These are phyloP conservation scores for Caerostris darwini DNA, from an alignment of 1,140 invertebrate genomes.

Conservation along the genomic window DNA sequence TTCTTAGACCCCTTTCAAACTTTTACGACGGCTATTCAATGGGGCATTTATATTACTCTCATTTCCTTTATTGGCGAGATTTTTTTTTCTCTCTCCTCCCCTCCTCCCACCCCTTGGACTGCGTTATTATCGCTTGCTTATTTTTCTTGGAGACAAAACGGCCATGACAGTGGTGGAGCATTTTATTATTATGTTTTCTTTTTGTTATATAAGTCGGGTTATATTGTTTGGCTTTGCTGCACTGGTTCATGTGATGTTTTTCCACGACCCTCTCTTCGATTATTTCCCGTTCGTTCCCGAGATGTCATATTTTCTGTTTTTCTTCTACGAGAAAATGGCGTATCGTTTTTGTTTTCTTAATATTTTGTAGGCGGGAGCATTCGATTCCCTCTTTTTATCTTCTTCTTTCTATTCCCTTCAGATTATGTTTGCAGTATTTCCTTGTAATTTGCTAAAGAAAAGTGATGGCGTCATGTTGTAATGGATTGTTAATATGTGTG, in stretches of 20 bases:
- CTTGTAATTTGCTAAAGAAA: too few relatives aligned
- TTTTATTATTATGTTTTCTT: conserved; percentile 2
- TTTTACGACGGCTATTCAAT: conserved; percentile 57
- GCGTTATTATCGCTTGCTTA: conserved; percentile 27
- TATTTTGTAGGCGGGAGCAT: too few relatives aligned
- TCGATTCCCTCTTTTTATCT: too few relatives aligned
- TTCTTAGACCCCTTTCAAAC: conserved; percentile 49
- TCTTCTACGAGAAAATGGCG: neutral
- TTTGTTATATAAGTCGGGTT: neutral
- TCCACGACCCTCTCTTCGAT: neutral
- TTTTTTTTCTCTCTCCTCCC: neutral
- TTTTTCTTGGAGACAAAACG: conserved; percentile 55
- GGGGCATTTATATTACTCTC: conserved; percentile 74
- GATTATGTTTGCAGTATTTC: too few relatives aligned
- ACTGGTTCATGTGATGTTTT: neutral
- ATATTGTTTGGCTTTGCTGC: neutral
- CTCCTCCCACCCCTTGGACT: neutral
- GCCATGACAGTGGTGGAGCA: neutral
- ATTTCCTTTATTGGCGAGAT: conserved; percentile 67
- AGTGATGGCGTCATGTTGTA: too few relatives aligned
- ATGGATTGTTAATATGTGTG: too few relatives aligned
- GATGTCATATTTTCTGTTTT: neutral
- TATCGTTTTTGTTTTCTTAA: neutral
- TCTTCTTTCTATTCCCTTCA: too few relatives aligned
- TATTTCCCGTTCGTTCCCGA: neutral